phyloP scores from a whole-genome alignment of 2,888 invertebrate species.

The Aleiodes testaceus region DNA sequence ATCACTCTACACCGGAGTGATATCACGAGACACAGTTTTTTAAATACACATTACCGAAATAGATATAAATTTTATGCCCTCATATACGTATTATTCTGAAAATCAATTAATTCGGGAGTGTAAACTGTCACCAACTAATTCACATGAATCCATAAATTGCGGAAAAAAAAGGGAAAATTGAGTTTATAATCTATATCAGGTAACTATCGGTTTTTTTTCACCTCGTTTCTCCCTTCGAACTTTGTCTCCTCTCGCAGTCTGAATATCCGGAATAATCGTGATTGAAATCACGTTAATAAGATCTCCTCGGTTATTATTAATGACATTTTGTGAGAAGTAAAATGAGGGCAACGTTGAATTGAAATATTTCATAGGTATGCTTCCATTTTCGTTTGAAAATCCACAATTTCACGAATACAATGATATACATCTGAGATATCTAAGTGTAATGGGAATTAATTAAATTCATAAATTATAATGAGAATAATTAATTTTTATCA shows the following conservation, averaged over 20 bases:
- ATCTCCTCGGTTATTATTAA: conserved; percentile 3
- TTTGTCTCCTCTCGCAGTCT: not conserved
- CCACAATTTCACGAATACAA: conserved; percentile 5
- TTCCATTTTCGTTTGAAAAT: not conserved
- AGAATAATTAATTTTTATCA: not conserved
- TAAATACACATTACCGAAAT: conserved; percentile 14
- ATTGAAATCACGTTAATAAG: conserved; percentile 6
- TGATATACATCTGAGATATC: not conserved
- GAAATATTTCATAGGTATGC: not conserved
- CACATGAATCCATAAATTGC: no score
- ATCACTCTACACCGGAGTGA: not conserved
- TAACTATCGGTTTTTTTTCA: conserved; percentile 17
- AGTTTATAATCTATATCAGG: conserved; percentile 5
- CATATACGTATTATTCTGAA: no score
- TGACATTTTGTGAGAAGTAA: conserved; percentile 3
- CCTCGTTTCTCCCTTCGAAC: not conserved
- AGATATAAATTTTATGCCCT: conserved; percentile 12
- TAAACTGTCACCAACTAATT: conserved; percentile 1
- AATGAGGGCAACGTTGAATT: conserved; percentile 18
- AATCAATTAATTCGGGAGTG: not conserved
- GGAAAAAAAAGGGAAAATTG: not conserved
- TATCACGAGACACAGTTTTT: not conserved
- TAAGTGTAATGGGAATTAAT: not conserved
- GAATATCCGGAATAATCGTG: not conserved
- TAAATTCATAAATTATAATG: not conserved